Conservation (phyloP, 2,888 invertebrate genomes). For the Nomada ferruginata region DNA sequence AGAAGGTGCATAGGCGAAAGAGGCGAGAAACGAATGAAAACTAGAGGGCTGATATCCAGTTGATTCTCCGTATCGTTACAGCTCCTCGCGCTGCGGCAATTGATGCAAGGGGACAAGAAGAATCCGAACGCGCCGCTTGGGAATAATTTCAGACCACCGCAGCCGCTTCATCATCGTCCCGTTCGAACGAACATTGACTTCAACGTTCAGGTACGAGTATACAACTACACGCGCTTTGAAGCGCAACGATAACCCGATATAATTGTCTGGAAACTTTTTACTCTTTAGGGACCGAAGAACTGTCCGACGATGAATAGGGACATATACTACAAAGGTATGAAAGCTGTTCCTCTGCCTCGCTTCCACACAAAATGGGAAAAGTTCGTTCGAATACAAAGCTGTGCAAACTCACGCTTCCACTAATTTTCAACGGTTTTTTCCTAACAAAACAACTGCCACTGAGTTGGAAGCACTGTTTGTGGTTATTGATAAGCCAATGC, state of each 20-base stretch:
- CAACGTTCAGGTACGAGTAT: conserved; percentile 83
- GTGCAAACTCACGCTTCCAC: neutral
- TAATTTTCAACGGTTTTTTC: conserved; percentile 28
- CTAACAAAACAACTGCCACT: neutral
- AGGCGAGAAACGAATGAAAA: neutral
- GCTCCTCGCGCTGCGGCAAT: conserved; percentile 92
- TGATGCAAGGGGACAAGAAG: conserved; percentile 95
- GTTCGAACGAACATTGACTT: conserved; percentile 99
- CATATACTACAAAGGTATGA: conserved; percentile 94
- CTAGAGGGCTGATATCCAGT: conserved; percentile 1
- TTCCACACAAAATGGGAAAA: conserved; percentile 51
- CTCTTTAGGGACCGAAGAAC: conserved; percentile 89
- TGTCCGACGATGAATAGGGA: conserved; percentile 97
- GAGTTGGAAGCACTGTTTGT: neutral
- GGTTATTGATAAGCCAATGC: neutral
- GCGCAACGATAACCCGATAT: conserved; percentile 2
- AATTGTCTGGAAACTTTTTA: conserved; percentile 47
- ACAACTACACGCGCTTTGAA: neutral
- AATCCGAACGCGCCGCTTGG: conserved; percentile 96
- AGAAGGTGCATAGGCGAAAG: neutral
- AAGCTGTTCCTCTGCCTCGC: conserved; percentile 12
- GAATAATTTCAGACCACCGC: conserved; percentile 97
- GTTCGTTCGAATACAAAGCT: conserved; percentile 44
- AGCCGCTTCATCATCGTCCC: conserved; percentile 96
- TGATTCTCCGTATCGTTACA: conserved; percentile 82